These are phyloP conservation scores for Platygyra sinensis DNA, from an alignment of 64 coral and sea anemone genomes.

Conservation along the genomic window DNA sequence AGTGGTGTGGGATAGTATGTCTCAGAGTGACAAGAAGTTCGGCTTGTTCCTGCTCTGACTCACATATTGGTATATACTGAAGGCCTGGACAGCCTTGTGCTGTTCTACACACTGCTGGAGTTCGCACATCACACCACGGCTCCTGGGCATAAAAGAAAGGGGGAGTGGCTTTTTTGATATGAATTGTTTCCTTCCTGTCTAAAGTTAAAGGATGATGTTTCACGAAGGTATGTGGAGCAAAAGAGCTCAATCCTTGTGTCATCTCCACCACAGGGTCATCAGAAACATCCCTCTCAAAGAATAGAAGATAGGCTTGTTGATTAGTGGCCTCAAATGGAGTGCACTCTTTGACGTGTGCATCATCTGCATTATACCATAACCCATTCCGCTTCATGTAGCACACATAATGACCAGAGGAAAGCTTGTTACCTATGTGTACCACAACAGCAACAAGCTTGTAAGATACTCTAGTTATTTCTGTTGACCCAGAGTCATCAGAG, in stretches of 20 bases:
- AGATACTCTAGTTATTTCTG: neutral
- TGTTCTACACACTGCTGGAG: constrained; percentile 7
- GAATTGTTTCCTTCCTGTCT: neutral
- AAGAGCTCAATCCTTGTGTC: constrained; percentile 8
- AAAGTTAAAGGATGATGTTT: too few relatives aligned
- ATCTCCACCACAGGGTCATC: constrained; percentile 32
- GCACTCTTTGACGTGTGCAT: constrained; percentile 18
- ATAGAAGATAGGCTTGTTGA: constrained; percentile 56
- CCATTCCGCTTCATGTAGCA: constrained; percentile 46
- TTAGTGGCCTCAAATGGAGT: constrained; percentile 35
- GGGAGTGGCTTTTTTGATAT: neutral
- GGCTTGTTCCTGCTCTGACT: too few relatives aligned
- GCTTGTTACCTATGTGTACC: constrained; percentile 32
- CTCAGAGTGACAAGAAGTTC: constrained; percentile 2
- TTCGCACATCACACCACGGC: neutral
- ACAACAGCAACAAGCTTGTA: constrained; percentile 68
- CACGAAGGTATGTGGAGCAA: too few relatives aligned
- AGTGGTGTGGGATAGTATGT: neutral
- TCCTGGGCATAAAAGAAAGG: neutral
- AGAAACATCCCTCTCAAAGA: constrained; percentile 57
- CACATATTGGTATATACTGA: too few relatives aligned
- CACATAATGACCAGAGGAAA: constrained; percentile 55
- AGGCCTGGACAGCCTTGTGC: neutral
- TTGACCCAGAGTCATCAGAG: constrained; percentile 20
- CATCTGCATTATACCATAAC: constrained; percentile 59